Base-by-base conservation (phyloP, 1,140 invertebrate species). In the Oryctes rhinoceros region DNA sequence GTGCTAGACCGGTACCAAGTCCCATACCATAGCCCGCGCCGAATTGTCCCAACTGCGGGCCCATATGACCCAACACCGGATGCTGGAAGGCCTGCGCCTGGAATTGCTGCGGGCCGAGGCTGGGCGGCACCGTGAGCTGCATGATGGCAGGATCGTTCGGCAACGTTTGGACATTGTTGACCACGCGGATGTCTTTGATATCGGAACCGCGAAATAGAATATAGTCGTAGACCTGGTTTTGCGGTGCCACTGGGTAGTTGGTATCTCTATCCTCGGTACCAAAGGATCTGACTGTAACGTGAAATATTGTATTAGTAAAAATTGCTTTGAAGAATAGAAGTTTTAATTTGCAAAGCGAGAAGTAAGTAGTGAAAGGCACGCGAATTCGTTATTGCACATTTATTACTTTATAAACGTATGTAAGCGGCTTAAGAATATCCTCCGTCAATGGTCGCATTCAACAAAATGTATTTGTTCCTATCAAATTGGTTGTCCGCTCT, bases 211-310 rank as follows among this genome's bases (percentile, higher is more conserved):
- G 91, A 89, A 99, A 99, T 77, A 99, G 93, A 83, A 99, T 99
- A 88, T 98, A 99, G 86, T 99, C 98, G 89, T 99, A 99, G 48
- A 99, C 94, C 89, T 99, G 97, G 90, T 97, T 97, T 87, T 98
- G 95, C 62, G 97, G 95, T 62, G 96, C 94, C 49, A 99, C 97
- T 80, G 96, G 96, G 87, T 95, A 95, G 86, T 97, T 95, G 30
- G 97, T 96, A 81, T 97, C 96, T 59, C 98, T 91, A 87, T 99
- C 97, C 90, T 99, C 98, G 39, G 98, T 99, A 39, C 98, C 98
- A 92, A 98, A 99, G 5, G 98, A 99, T 83, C 97, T 93, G 78
- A 99, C 98, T 99, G 89, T 39, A 92, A 91, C 85, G 81, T 87
- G 81, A 87, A 88, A 81, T 82, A 77, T 81, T 81, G 30, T n/a